Percentiles rank a stretch among this genome's conserved stretches.
These are phyloP conservation scores for Squalus acanthias DNA, from an alignment of 2,797 vertebrate genomes.

Conservation along the genomic window DNA sequence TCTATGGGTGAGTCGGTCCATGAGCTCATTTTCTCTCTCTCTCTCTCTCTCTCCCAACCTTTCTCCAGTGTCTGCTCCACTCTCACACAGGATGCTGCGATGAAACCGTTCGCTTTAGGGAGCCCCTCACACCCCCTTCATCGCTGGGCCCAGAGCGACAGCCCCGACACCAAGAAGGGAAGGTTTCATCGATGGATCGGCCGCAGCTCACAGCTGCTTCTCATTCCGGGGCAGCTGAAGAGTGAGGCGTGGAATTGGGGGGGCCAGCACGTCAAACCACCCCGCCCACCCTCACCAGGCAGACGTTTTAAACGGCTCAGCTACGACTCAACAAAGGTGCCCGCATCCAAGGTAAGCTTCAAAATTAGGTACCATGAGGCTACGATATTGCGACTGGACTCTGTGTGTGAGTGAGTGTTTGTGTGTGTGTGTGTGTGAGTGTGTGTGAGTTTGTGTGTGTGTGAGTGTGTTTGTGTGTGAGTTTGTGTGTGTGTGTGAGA, in stretches of 20 bases:
- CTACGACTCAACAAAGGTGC: conserved; percentile 40
- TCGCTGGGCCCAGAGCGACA: conserved; percentile 30
- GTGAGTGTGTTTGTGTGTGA: background rate
- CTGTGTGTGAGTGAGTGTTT: background rate
- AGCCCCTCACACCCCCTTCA: background rate
- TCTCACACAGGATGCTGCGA: background rate
- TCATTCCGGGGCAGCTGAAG: conserved; percentile 33
- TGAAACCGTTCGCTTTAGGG: conserved; percentile 39
- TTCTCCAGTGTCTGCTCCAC: background rate
- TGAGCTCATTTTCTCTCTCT: background rate
- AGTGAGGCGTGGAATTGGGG: conserved; percentile 40
- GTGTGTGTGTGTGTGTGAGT: background rate
- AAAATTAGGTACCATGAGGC: background rate
- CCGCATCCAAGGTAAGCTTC: conserved; percentile 45
- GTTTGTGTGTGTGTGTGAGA: background rate
- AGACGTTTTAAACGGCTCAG: conserved; percentile 43
- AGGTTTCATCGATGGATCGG: background rate
- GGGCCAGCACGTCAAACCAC: background rate
- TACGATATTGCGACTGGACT: background rate
- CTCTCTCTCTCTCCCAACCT: background rate
- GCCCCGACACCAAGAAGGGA: conserved; percentile 29
- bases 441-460: background rate
- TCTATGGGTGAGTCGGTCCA: background rate
- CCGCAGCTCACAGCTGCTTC: background rate
- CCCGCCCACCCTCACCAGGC: conserved; percentile 42